Evolutionary conservation across 2,888 invertebrate genomes (phyloP).

Genomic region (Hyposoter dolosus): DNA sequence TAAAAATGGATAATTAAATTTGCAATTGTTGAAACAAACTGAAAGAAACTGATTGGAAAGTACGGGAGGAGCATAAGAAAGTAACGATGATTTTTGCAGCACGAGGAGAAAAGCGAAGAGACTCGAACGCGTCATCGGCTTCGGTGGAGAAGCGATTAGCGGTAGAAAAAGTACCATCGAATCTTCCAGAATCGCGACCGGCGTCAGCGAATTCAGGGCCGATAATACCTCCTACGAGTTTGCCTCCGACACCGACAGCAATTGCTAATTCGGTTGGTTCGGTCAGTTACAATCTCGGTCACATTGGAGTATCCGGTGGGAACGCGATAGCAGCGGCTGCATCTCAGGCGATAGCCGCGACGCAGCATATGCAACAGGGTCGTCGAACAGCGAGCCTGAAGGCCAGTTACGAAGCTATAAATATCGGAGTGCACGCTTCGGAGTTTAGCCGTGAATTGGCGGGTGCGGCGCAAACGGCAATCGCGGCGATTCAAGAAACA

Average conservation of each 20-base stretch:
- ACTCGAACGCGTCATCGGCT: conserved; percentile 87
- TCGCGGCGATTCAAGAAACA: conserved; percentile 89
- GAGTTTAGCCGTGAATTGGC: conserved; percentile 90
- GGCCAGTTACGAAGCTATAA: conserved; percentile 97
- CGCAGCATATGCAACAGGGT: conserved; percentile 97
- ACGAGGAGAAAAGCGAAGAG: conserved; percentile 91
- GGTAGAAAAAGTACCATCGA: conserved; percentile 81
- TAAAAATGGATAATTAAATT: background rate
- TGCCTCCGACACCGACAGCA: conserved; percentile 80
- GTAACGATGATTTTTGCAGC: conserved; percentile 77
- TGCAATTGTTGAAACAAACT: background rate
- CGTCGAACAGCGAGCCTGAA: conserved; percentile 96
- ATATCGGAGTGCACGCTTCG: conserved; percentile 88
- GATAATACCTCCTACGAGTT: conserved; percentile 78
- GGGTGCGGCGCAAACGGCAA: conserved; percentile 90
- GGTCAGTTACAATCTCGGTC: conserved; percentile 90
- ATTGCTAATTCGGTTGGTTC: conserved; percentile 83
- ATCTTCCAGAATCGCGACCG: conserved; percentile 82
- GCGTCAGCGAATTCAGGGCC: conserved; percentile 82
- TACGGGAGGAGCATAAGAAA: background rate
- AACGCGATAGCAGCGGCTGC: conserved; percentile 97
- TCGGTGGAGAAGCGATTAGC: conserved; percentile 86
- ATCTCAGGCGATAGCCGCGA: conserved; percentile 97
- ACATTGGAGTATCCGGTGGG: conserved; percentile 91
- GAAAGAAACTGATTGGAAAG: background rate